Percentiles rank a stretch among this genome's conserved stretches.
These are phyloP conservation scores for Psephotus haematonotus DNA, from an alignment of 2,113 vertebrate genomes.

Conservation along the genomic window DNA sequence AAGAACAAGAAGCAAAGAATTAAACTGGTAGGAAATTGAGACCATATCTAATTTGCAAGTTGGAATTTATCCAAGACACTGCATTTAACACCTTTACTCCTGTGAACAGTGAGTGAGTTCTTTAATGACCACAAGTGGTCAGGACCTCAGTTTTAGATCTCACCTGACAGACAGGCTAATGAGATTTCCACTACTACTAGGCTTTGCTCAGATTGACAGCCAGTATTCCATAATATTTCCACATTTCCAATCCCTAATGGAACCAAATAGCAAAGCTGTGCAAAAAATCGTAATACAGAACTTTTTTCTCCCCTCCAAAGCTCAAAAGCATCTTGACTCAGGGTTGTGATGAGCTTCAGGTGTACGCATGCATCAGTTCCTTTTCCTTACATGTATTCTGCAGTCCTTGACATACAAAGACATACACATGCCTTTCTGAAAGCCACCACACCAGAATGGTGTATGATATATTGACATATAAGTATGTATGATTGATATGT, in stretches of 20 bases:
- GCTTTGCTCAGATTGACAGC: conserved; percentile 41
- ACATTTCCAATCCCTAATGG: background rate
- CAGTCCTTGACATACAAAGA: background rate
- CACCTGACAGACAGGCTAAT: conserved; percentile 33
- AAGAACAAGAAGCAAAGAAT: background rate
- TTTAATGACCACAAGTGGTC: conserved; percentile 46
- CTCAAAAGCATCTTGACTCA: background rate
- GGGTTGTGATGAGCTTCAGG: background rate
- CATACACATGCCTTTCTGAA: background rate
- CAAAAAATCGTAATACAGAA: background rate
- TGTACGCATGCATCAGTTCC: background rate
- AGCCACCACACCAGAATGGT: background rate
- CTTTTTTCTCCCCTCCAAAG: background rate
- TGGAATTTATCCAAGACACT: conserved; percentile 25
- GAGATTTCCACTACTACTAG: background rate
- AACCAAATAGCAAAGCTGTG: conserved; percentile 2
- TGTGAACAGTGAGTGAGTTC: background rate
- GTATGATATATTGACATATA: background rate
- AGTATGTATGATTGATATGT: no score
- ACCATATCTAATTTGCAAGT: conserved; percentile 15
- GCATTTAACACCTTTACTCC: conserved; percentile 45
- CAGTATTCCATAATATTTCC: background rate
- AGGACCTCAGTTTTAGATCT: conserved; percentile 43
- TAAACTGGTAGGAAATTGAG: conserved; percentile 13
- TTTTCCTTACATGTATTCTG: background rate